Evolutionary conservation across 1,140 invertebrate species (phyloP).

Genomic region (Mercenaria mercenaria): DNA sequence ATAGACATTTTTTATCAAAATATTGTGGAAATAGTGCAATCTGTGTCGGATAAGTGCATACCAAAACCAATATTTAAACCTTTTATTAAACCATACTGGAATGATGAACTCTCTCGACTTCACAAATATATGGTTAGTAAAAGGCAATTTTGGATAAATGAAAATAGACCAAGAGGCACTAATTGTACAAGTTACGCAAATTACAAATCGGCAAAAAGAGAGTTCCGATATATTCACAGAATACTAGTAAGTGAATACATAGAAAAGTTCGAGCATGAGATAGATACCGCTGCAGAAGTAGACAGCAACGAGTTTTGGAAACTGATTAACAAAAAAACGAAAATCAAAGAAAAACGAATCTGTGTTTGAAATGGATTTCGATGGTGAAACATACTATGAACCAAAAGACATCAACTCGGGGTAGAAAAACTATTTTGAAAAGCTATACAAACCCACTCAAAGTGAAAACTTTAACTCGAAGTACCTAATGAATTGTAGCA

Average conservation of each 20-base stretch:
- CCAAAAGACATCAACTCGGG: too few species aligned
- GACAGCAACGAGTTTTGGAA: background rate
- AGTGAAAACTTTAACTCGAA: too few species aligned
- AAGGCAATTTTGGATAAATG: background rate
- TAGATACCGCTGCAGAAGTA: background rate
- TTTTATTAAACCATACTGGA: conserved; percentile 14
- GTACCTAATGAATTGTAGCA: too few species aligned
- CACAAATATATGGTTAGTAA: background rate
- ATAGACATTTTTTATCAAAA: background rate
- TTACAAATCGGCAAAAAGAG: background rate
- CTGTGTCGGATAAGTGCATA: background rate
- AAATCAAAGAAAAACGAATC: too few species aligned
- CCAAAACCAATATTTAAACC: conserved; percentile 11
- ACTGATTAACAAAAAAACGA: background rate
- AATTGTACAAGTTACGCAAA: too few species aligned
- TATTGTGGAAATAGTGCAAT: background rate
- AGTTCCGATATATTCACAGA: background rate
- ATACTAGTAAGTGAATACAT: background rate
- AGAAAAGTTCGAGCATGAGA: background rate
- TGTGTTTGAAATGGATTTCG: too few species aligned
- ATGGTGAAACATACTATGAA: too few species aligned
- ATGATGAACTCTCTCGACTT: background rate
- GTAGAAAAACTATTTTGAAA: too few species aligned
- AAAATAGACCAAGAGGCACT: too few species aligned
- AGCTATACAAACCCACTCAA: too few species aligned